Percentiles rank a stretch among this genome's conserved stretches.
Evolutionary conservation across 2,797 vertebrate species (phyloP).

Genomic region (Cichlasoma orientale): DNA sequence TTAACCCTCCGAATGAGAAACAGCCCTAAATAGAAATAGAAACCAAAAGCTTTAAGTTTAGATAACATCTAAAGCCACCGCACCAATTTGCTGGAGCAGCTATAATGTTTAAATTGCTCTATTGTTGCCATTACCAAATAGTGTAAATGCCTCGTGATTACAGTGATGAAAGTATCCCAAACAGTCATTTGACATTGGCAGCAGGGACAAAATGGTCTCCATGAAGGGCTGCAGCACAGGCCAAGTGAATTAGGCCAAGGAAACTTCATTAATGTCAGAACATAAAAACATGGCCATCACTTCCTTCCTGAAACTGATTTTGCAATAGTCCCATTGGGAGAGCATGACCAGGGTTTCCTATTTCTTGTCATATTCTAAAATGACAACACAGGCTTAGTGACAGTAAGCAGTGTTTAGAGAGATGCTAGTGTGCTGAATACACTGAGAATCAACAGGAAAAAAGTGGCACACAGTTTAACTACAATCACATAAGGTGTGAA

Average conservation of each 20-base stretch:
- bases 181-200: constrained; percentile 7
- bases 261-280: constrained; percentile 13
- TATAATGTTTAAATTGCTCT: not conserved
- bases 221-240: not conserved
- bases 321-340: constrained; percentile 1
- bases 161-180: constrained; percentile 7
- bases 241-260: not conserved
- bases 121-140: not conserved
- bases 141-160: constrained; percentile 8
- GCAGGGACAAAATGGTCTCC: not conserved
- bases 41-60: not conserved
- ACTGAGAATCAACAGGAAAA: not conserved
- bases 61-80: not conserved
- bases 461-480: not conserved
- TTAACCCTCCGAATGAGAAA: not conserved
- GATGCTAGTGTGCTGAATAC: not conserved
- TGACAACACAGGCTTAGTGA: not conserved
- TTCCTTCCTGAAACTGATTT: constrained; percentile 49
- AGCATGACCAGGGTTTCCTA: not conserved
- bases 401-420: not conserved
- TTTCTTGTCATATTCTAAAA: not conserved
- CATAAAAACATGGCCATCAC: constrained; percentile 4
- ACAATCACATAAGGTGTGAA: constrained; percentile 10
- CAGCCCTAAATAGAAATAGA: not conserved
- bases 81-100: not conserved